Evolutionary conservation across 2,888 invertebrate genomes (phyloP).

Genomic region (Mesopsocus fuscifrons): DNA sequence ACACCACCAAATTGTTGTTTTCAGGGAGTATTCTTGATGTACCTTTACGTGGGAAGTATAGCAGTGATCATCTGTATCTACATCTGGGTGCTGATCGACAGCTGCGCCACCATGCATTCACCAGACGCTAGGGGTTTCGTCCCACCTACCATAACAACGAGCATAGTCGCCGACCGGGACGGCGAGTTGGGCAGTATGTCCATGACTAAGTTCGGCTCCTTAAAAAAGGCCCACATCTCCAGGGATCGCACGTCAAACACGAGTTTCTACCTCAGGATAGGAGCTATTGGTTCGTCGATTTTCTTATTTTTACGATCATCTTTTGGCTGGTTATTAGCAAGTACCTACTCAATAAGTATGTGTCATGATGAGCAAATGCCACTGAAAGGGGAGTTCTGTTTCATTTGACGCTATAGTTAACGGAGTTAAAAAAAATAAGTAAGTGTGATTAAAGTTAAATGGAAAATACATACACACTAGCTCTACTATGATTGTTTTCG

Average conservation of each 20-base stretch:
- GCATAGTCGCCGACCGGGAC: conserved; percentile 24
- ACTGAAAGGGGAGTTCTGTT: no score
- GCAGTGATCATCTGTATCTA: conserved; percentile 33
- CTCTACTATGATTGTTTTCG: no score
- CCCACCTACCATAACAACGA: conserved; percentile 18
- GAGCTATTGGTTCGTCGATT: conserved; percentile 30
- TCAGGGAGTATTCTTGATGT: conserved; percentile 31
- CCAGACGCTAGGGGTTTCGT: conserved; percentile 18
- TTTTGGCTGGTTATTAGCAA: neutral
- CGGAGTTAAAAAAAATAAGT: no score
- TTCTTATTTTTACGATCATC: conserved; percentile 2
- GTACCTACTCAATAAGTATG: neutral
- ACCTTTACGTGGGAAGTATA: conserved; percentile 32
- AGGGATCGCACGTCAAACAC: conserved; percentile 29
- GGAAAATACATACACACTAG: no score
- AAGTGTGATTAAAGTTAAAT: no score
- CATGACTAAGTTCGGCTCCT: conserved; percentile 29
- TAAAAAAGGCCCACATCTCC: conserved; percentile 32
- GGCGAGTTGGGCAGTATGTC: conserved; percentile 27
- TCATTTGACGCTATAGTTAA: no score
- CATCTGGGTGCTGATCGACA: conserved; percentile 31
- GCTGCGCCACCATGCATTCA: conserved; percentile 26
- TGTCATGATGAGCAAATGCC: no score
- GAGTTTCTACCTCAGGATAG: conserved; percentile 32
- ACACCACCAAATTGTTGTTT: no score